A percentile compares a stretch with the other conserved stretches of the same genome.
Conservation (phyloP, 2,888 invertebrate species). For the Noctua pronuba region DNA sequence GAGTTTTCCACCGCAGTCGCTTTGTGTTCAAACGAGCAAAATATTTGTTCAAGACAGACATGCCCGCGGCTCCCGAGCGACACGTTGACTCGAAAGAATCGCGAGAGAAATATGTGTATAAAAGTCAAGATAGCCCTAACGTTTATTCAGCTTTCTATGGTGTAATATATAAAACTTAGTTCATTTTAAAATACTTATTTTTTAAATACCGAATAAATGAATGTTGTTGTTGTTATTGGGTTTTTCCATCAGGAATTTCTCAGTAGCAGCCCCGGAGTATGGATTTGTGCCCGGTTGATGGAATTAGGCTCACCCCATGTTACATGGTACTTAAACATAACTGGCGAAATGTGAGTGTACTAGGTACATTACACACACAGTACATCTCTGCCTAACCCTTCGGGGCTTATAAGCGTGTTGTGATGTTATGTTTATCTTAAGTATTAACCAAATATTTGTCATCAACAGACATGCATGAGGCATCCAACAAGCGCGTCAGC, state of each 20-base stretch:
- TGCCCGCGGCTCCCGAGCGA: constrained; percentile 17
- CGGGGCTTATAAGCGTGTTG: not conserved
- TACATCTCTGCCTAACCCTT: not conserved
- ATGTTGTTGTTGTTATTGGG: too few species aligned
- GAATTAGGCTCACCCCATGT: not conserved
- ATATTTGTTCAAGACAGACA: constrained; percentile 41
- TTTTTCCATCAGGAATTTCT: not conserved
- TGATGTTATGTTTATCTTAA: not conserved
- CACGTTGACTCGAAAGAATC: constrained; percentile 9
- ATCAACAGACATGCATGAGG: constrained; percentile 94
- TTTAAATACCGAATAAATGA: too few species aligned
- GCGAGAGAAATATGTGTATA: not conserved
- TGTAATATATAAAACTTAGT: not conserved
- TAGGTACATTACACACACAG: too few species aligned
- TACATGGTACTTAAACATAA: not conserved
- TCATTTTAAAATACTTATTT: not conserved
- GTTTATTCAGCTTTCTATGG: constrained; percentile 1
- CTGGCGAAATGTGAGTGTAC: not conserved
- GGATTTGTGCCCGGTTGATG: not conserved
- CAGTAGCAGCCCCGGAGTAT: not conserved
- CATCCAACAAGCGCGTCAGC: constrained; percentile 98
- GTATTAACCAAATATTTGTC: not conserved
- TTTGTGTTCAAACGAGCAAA: constrained; percentile 25
- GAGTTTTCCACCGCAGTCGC: constrained; percentile 38
- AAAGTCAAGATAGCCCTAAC: constrained; percentile 14